Evolutionary conservation across 2,113 vertebrate species (phyloP).

Genomic region (Tachysurus vachellii): DNA sequence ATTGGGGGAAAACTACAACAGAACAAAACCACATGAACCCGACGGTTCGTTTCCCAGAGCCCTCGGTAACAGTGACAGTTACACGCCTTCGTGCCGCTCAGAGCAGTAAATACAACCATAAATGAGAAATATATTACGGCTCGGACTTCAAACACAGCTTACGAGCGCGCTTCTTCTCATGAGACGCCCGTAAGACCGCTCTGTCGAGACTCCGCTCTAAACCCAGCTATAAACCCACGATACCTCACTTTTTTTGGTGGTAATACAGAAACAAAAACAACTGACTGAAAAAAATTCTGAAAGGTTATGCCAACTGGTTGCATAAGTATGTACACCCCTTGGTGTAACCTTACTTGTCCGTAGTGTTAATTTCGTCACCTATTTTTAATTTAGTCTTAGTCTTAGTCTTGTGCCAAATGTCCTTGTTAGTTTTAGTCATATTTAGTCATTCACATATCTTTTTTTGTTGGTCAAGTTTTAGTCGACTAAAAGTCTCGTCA

Average conservation of each 20-base stretch:
- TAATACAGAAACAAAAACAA: neutral
- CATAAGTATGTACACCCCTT: neutral
- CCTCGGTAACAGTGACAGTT: constrained; percentile 7
- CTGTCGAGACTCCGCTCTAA: neutral
- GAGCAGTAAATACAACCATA: neutral
- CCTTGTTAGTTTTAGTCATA: too few species aligned
- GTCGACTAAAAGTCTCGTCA: too few species aligned
- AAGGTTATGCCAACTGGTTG: neutral
- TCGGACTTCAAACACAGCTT: constrained; percentile 7
- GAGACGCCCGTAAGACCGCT: neutral
- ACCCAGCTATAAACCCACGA: neutral
- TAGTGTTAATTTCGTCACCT: too few species aligned
- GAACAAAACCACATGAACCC: constrained; percentile 58
- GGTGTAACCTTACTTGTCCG: too few species aligned
- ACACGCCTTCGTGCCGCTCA: neutral
- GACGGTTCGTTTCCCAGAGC: constrained; percentile 16
- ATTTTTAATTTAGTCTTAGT: too few species aligned
- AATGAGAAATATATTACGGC: constrained; percentile 13
- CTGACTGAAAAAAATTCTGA: neutral
- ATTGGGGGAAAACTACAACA: constrained; percentile 44
- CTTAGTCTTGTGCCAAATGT: too few species aligned
- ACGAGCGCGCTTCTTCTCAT: constrained; percentile 4
- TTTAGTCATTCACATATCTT: too few species aligned
- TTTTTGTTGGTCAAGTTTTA: too few species aligned
- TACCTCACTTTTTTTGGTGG: neutral